phyloP scores from a whole-genome alignment of 2,113 vertebrate genomes.

The Garra rufa region DNA sequence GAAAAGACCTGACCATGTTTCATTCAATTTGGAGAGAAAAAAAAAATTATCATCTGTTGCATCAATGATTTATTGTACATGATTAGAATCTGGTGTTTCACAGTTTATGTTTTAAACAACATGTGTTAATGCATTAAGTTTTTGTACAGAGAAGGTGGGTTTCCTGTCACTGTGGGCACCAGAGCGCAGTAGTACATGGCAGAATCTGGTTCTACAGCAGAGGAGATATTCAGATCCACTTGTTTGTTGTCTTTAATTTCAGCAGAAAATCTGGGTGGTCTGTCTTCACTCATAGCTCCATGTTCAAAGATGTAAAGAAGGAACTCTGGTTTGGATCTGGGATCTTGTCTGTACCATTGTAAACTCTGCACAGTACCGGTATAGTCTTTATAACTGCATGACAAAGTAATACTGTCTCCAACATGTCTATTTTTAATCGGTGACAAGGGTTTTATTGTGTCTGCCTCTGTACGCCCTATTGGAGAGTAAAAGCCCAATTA shows the following conservation, averaged over 20 bases:
- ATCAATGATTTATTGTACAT: neutral
- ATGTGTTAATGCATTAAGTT: neutral
- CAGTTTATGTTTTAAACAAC: neutral
- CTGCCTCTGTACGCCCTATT: neutral
- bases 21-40: neutral
- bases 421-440: neutral
- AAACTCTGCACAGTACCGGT: accelerated
- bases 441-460: neutral
- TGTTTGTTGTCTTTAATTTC: too few species aligned
- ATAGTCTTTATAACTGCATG: neutral
- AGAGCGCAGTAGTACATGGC: too few species aligned
- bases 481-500: too few species aligned
- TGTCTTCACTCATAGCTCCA: neutral
- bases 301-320: neutral
- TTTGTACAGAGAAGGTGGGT: conserved; percentile 27
- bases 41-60: too few species aligned
- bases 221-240: too few species aligned
- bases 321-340: conserved; percentile 37
- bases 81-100: neutral
- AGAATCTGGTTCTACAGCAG: too few species aligned
- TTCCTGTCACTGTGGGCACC: too few species aligned
- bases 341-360: conserved; percentile 21
- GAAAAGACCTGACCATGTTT: neutral
- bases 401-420: conserved; percentile 1
- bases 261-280: too few species aligned